Evolutionary conservation across 2,113 vertebrate species (phyloP), one percentile per base, ranked within the genome.

Genomic region (Pteruthius melanotis): DNA sequence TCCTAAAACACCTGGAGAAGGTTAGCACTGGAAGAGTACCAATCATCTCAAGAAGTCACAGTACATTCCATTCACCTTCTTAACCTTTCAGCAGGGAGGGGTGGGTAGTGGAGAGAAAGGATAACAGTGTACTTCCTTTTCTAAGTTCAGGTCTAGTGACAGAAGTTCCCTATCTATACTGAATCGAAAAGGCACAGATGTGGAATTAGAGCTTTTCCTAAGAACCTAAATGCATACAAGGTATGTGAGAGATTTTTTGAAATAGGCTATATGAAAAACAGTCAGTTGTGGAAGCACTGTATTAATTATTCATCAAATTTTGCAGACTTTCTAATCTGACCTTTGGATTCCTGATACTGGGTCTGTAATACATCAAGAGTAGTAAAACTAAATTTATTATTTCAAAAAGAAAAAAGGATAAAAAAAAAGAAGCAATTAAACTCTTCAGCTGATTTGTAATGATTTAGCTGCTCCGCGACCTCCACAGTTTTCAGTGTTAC

Each of bases 41-140:
- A 27, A 14, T 42, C 23, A 47, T 63, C 28, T 66, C 21, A 83
- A 45, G 35, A 60, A 78, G 30, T 49, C 0, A 0, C 5, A 61
- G 15, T 33, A 45, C 15, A 30, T 78, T 88, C 30, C 26, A 33
- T 68, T 70, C 28, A 68, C 11, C 7, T 57, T 83, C 59, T 44
- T 49, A 66, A 76, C 6, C 1, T 57, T 74, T 85, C 50, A 26
- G 6, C 26, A 31, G 15, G 23, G 24, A 83, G 13, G 33, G 2
- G 15, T 74, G 11, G 4, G 7, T 37, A 9, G 17, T 63, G 23
- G 54, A 83, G 77, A 42, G 8, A 57, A 93, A 78, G 17, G 30
- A 27, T 56, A 68, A 52, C 0, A 3, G 27, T 21, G 19, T n/a
- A 22, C 9, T 30, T 90, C 11, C 4, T 87, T 83, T 39, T 66